phyloP scores from a whole-genome alignment of 2,113 vertebrate genomes.

The Gorsachius goisagi region DNA sequence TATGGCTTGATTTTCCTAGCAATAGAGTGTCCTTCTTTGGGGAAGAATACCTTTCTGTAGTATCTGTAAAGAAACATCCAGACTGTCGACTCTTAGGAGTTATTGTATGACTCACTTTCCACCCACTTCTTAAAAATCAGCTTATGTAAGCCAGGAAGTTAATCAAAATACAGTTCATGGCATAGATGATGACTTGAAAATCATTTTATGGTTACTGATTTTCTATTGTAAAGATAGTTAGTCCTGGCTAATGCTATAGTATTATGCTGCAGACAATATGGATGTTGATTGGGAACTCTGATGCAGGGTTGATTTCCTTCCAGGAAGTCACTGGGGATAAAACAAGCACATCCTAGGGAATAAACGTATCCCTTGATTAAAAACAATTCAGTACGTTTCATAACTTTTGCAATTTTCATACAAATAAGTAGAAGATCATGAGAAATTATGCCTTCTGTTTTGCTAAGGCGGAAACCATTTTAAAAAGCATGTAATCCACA shows the following conservation, averaged over 20 bases:
- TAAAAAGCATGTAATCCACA: neutral
- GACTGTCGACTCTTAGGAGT: neutral
- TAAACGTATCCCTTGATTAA: neutral
- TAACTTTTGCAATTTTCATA: neutral
- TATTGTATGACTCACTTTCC: neutral
- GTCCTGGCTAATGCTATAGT: neutral
- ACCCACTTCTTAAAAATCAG: neutral
- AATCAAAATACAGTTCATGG: neutral
- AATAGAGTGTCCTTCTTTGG: neutral
- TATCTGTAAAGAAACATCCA: neutral
- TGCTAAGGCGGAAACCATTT: neutral
- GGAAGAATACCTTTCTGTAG: neutral
- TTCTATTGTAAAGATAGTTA: conserved; percentile 7
- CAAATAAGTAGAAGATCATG: neutral
- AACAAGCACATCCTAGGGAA: neutral
- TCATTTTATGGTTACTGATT: neutral
- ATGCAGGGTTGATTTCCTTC: neutral
- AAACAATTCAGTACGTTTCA: neutral
- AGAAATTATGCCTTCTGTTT: neutral
- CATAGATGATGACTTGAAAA: neutral
- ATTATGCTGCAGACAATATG: neutral
- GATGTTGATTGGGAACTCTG: neutral
- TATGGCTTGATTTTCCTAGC: neutral
- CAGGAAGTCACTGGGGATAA: neutral
- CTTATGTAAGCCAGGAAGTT: neutral